Conservation (phyloP, 2,113 vertebrate genomes). For the Etia nguti region DNA sequence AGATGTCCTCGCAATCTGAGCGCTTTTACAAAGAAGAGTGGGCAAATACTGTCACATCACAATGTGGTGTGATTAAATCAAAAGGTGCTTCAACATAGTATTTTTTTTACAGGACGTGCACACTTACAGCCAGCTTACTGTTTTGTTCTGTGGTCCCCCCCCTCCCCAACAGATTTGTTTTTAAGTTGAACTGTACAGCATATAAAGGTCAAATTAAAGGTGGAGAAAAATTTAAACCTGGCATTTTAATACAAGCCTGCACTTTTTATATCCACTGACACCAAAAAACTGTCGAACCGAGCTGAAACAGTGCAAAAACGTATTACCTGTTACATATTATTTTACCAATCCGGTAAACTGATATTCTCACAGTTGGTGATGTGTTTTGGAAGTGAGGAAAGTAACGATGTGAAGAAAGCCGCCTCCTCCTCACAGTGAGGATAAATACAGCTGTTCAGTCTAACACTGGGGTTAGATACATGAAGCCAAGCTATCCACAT, state of each 20-base stretch:
- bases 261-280: neutral
- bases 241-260: too few relatives aligned
- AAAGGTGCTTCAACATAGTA: too few relatives aligned
- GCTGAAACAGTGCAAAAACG: neutral
- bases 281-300: neutral
- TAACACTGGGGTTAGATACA: neutral
- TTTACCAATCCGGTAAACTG: neutral
- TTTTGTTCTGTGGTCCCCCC: too few relatives aligned
- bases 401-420: neutral
- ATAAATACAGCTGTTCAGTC: neutral
- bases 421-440: neutral
- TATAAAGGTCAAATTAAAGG: too few relatives aligned
- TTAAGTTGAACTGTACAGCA: too few relatives aligned
- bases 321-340: neutral
- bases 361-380: neutral
- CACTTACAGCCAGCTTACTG: too few relatives aligned
- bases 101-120: too few relatives aligned
- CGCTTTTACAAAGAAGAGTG: too few relatives aligned
- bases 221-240: too few relatives aligned
- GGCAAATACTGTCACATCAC: too few relatives aligned
- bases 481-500: neutral
- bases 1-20: neutral
- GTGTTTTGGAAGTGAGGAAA: neutral
- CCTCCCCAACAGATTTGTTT: too few relatives aligned
- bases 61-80: too few relatives aligned